Base-by-base conservation (phyloP, 2,888 invertebrate genomes). In the Caenorhabditis panamensis region DNA sequence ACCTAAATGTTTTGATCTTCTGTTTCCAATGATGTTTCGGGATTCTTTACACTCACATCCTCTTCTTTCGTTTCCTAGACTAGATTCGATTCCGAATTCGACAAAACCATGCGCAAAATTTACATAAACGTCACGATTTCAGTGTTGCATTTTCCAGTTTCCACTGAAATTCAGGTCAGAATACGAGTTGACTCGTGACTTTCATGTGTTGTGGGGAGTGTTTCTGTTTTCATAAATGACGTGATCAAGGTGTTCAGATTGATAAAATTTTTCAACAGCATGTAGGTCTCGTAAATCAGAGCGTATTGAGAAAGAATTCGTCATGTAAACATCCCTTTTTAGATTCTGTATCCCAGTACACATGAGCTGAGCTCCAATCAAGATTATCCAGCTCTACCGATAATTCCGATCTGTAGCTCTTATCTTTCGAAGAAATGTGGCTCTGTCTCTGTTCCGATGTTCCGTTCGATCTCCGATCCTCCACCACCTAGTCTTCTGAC, bases 121-220 rank as follows among this genome's bases (percentile, higher is more conserved):
- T 56, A 5, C 28, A 56, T 56, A n/a, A 22, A 31, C 54, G 28
- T 56, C 54, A 56, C 31, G n/a, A 53, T 24, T 49, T 18, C n/a
- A 8, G 18, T 44, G 47, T 49, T 49, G 16, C 51, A 53, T 53
- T 53, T 20, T 49, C 18, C 49, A 13, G 53, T 53, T 26, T 53
- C 13, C 26, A 13, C 44, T 8, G 26, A 26, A 26, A 26, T 49
- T 49, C 31, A 31, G 31, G 31, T 31, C 41, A 16, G 13, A 41
- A 41, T 41, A 41, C 41, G 18, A 49, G 1, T 49, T 11, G n/a
- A 11, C 53, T 53, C 53, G 53, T 53, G 53, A 13, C 24, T 53
- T 53, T 53, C 53, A 53, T 53, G 26, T 26, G 53, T 1, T 13
- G 4, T 58, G 20, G 18, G n/a, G n/a, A n/a, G n/a, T 18, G 26